phyloP scores from a whole-genome alignment of 2,888 invertebrate genomes.

The Fissipunctia ypsillon region DNA sequence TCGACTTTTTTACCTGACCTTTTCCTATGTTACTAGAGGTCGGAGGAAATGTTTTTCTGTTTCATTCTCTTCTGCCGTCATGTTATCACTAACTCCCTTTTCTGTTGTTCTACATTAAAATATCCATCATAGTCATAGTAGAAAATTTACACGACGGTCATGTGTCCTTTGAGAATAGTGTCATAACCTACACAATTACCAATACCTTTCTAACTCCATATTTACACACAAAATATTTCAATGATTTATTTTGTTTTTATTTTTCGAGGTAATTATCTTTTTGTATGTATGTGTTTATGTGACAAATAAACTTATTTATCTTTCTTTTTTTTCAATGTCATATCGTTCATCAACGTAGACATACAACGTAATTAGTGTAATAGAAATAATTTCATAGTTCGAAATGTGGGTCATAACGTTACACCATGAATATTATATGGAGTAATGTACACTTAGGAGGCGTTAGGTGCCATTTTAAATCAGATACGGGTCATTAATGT shows the following conservation, averaged over 20 bases:
- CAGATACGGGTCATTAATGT: conserved; percentile 62
- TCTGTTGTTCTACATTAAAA: not conserved
- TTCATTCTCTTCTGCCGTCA: not conserved
- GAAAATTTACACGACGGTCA: not conserved
- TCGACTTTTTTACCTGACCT: too few species aligned
- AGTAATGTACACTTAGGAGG: conserved; percentile 60
- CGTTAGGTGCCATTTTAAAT: conserved; percentile 59
- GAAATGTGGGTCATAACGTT: conserved; percentile 54
- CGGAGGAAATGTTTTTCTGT: not conserved
- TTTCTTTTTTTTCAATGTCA: not conserved
- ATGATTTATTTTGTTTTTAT: not conserved
- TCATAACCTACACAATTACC: not conserved
- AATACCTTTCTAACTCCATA: not conserved
- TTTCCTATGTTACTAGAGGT: not conserved
- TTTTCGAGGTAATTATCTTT: not conserved
- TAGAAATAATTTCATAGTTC: conserved; percentile 32
- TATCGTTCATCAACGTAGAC: not conserved
- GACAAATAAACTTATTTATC: too few species aligned
- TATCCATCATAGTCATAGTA: not conserved
- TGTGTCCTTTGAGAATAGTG: not conserved
- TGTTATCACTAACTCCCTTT: not conserved
- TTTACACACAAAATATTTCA: not conserved
- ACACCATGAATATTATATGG: conserved; percentile 61
- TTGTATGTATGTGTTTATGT: not conserved
- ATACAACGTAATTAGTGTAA: conserved; percentile 17